phyloP scores from a whole-genome alignment of 2,113 vertebrate genomes.

The Eubucco bourcierii region DNA sequence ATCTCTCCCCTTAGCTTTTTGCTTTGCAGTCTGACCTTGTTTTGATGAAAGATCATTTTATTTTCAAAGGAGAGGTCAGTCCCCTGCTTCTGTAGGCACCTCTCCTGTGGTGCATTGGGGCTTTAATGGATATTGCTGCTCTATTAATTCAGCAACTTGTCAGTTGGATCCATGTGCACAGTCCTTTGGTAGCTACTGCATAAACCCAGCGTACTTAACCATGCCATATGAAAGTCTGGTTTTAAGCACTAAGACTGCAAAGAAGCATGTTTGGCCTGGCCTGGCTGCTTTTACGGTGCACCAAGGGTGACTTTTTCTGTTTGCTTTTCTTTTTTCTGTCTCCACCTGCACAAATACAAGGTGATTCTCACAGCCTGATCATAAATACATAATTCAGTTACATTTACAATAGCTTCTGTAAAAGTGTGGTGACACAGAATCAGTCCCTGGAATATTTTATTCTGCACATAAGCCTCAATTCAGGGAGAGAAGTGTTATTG shows the following conservation, averaged over 20 bases:
- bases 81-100: not conserved
- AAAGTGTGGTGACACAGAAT: not conserved
- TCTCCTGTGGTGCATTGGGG: not conserved
- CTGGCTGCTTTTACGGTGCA: not conserved
- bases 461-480: not conserved
- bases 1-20: not conserved
- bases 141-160: not conserved
- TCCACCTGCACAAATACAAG: not conserved
- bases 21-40: not conserved
- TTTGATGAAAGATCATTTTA: not conserved
- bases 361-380: not conserved
- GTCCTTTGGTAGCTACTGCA: not conserved
- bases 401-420: not conserved
- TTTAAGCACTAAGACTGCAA: not conserved
- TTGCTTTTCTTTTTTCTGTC: not conserved
- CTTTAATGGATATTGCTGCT: not conserved
- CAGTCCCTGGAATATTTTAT: not conserved
- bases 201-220: not conserved
- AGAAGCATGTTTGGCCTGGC: not conserved
- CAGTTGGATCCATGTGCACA: not conserved
- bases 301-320: not conserved
- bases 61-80: not conserved
- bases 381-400: not conserved
- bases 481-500: slow-evolving; percentile 37
- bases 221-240: not conserved